Percentiles rank a stretch among this genome's conserved stretches.
These are phyloP conservation scores for Linyphia triangularis DNA, from an alignment of 2,888 invertebrate genomes.

Conservation along the genomic window DNA sequence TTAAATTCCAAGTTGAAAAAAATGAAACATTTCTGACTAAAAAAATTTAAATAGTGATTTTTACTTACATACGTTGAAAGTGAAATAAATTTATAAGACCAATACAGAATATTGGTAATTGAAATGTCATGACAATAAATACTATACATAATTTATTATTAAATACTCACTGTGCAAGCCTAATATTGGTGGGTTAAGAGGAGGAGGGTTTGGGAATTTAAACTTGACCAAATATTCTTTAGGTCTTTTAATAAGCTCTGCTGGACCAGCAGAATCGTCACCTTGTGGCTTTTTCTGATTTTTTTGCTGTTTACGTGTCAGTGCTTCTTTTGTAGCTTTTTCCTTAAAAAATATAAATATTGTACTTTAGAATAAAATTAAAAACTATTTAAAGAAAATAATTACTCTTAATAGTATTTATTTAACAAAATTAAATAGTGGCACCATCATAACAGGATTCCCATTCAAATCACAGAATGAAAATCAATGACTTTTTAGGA, in stretches of 20 bases:
- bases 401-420: no score
- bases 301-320: conserved; percentile 92
- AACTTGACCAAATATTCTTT: conserved; percentile 99
- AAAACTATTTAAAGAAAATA: neutral
- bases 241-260: conserved; percentile 91
- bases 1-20: no score
- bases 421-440: no score
- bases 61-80: neutral
- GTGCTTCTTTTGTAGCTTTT: conserved; percentile 93
- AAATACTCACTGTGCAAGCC: conserved; percentile 89
- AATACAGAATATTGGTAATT: neutral
- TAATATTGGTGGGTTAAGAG: conserved; percentile 96
- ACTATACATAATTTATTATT: neutral
- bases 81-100: neutral
- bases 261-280: conserved; percentile 88
- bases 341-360: no score
- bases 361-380: no score
- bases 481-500: no score
- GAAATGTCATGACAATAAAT: neutral
- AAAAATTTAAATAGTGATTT: no score
- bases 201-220: conserved; percentile 97
- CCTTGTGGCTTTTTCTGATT: conserved; percentile 87
- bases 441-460: no score
- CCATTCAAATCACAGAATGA: no score
- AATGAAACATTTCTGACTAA: no score